Evolutionary conservation across 1,140 invertebrate genomes (phyloP), one percentile per base, ranked within the genome.

Genomic region (Hydropsyche tenuis): DNA sequence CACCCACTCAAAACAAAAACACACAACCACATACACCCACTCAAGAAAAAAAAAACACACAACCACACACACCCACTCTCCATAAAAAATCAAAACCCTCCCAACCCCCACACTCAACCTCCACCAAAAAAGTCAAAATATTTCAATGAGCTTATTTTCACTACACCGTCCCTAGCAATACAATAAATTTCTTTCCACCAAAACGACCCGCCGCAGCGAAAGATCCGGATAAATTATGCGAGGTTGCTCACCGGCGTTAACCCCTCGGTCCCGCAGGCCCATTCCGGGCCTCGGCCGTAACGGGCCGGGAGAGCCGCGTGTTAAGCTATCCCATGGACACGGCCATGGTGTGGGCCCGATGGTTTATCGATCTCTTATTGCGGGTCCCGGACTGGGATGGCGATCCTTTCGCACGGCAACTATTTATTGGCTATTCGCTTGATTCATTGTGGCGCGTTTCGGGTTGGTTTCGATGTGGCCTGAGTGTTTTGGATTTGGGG

Each of bases 101-200:
- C n/a, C n/a, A n/a, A n/a, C n/a, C n/a, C n/a, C n/a, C n/a, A n/a
- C n/a, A n/a, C n/a, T 46, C 45, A 46, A 12, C 18, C 18, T 53
- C 20, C 48, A 53, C 9, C 9, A 9, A 18, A 18, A 53, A 53
- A 53, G 20, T 2, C 48, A 18, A 20, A 66, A 45, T 63, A 30
- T 69, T 69, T 69, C 66, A 69, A 51, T 51, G 45, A 7, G 66
- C 45, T 9, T 37, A 37, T 37, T 37, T 37, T 37, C 30, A 9
- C 30, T 3, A 9, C 30, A 37, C 3, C 3, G 30, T n/a, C n/a
- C n/a, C n/a, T n/a, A n/a, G 45, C 20, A 68, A 68, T 43, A 56
- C 46, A 70, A 70, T 70, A 70, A 51, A 70, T 70, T 56, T 69
- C 46, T 69, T 51, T 53, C 22, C 18, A 20, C 20, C 20, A 25